These are phyloP conservation scores for Sarcophaga peregrina DNA, from an alignment of 1,140 invertebrate genomes.

Conservation along the genomic window DNA sequence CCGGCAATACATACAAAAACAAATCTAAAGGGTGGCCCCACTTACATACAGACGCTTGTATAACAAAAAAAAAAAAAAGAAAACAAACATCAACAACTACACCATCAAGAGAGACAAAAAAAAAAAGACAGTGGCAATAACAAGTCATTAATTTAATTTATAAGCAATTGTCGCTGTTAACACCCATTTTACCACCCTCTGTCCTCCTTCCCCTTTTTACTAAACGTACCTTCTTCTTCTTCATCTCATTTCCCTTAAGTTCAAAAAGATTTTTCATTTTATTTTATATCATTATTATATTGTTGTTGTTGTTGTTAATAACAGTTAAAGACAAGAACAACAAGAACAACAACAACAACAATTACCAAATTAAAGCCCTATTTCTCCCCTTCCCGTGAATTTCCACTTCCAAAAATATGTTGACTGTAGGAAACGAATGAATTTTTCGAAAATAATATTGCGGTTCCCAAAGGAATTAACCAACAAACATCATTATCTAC, in stretches of 20 bases:
- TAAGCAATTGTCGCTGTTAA: slow-evolving; percentile 44
- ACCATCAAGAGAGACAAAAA: background rate
- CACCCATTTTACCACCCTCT: slow-evolving; percentile 31
- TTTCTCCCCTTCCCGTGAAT: background rate
- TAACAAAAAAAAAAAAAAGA: no score
- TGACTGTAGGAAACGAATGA: background rate
- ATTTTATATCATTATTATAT: slow-evolving; percentile 17
- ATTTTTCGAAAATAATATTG: slow-evolving; percentile 34
- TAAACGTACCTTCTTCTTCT: background rate
- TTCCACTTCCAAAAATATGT: slow-evolving; percentile 24
- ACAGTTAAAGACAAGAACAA: no score
- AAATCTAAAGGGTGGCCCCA: background rate
- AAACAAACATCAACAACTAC: background rate
- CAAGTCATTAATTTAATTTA: slow-evolving; percentile 45
- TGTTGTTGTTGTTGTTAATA: background rate
- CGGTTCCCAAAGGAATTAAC: slow-evolving; percentile 43
- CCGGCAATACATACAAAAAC: slow-evolving; percentile 4
- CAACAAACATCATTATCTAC: background rate
- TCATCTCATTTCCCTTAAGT: background rate
- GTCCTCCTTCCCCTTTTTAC: background rate
- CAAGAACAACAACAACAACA: no score
- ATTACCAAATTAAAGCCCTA: no score
- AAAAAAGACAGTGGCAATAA: background rate
- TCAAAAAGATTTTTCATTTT: background rate
- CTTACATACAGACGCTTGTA: background rate